Evolutionary conservation across 1,140 invertebrate genomes (phyloP), one percentile per base, ranked within the genome.

Genomic region (Mesaphorura yosii): DNA sequence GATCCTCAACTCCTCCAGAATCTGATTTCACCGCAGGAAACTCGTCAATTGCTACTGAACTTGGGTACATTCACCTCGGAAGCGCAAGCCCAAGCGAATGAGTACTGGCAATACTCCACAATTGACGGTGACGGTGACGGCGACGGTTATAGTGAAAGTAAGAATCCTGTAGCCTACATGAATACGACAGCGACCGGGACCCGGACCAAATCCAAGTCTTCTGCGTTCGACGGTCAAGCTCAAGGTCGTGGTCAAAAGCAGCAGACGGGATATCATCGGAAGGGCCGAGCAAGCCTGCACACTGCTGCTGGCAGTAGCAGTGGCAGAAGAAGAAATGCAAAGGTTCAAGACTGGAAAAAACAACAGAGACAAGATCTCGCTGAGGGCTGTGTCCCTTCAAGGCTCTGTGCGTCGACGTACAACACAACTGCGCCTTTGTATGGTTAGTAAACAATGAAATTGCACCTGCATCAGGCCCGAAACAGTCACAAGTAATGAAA

Each of bases 401-500:
- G 88, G 48, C 73, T 92, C 15, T 92, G 88, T 65, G 82, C 83
- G 65, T 88, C 87, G 3, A 75, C 85, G 42, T 91, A 88, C 70
- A 91, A 91, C 69, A 91, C 88, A 2, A 91, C 88, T 28, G 88
- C 88, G 12, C 88, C 88, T 2, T 87, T 90, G 7, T 51, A 37
- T 5, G 19, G 10, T 10, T 12, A 12, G 10, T 12, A 12, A 12
- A 42, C 7, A 19, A 42, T 12, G 10, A 42, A 10, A n/a, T 42
- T 42, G 10, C 22, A n/a, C 10, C 10, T 37, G 34, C 12, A 37
- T 37, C 17, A 12, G 12, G 17, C 12, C 12, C 12, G 34, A 12
- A 12, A 19, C 17, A 42, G 7, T 19, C 10, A 17, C 17, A n/a
- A 22, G 6, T 42, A 6, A 10, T 10, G 17, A 27, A 7, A 5